A percentile compares a stretch with the other conserved stretches of the same genome.
Evolutionary conservation across 2,113 vertebrate species (phyloP).

Genomic region (Clupea harengus): DNA sequence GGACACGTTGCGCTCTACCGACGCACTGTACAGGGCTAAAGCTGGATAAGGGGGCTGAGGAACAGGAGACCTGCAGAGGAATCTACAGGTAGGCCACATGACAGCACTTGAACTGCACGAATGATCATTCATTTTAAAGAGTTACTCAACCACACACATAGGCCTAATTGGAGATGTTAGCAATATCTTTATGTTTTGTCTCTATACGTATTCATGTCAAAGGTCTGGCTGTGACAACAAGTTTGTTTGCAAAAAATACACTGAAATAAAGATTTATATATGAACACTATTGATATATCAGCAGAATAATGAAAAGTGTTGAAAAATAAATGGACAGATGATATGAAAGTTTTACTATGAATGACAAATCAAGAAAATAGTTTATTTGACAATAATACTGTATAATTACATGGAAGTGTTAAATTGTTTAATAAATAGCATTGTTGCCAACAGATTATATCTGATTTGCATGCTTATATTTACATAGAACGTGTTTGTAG

Average conservation of each 20-base stretch:
- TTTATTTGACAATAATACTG: not conserved
- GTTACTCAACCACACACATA: no score
- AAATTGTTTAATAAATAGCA: no score
- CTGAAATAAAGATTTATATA: no score
- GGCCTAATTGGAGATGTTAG: no score
- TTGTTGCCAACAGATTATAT: not conserved
- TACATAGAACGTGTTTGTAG: no score
- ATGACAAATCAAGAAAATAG: not conserved
- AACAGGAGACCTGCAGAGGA: slow-evolving; percentile 40
- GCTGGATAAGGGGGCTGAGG: slow-evolving; percentile 31
- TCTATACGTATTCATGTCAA: no score
- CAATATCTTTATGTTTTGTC: no score
- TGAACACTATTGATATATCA: no score
- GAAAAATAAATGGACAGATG: not conserved
- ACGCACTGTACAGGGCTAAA: slow-evolving; percentile 32
- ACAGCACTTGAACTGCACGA: not conserved
- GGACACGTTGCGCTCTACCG: slow-evolving; percentile 15
- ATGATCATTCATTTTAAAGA: not conserved
- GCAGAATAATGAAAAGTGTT: no score
- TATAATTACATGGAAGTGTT: not conserved
- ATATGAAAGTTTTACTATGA: not conserved
- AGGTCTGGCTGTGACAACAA: no score
- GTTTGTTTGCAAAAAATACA: no score
- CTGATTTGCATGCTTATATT: no score
- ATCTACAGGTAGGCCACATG: slow-evolving; percentile 59